Evolutionary conservation across 2,797 vertebrate species (phyloP), one percentile per base, ranked within the genome.

Genomic region (Xenentodon cancila): DNA sequence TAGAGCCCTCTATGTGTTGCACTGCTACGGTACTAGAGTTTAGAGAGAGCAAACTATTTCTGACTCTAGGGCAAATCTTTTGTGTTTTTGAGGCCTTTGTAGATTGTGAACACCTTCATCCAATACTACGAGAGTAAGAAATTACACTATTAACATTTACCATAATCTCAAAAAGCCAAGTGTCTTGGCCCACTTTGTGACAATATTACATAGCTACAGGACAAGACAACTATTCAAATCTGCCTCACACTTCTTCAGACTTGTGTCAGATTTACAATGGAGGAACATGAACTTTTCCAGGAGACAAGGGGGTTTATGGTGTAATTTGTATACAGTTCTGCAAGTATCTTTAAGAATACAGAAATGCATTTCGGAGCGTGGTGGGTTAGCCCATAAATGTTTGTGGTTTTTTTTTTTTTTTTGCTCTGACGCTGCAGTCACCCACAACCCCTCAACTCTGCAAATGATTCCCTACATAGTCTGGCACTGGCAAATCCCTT

Each of bases 401-500:
- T 77, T 90, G 86, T 58, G 81, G 89, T 48, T 16, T 16, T 18
- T 21, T 47, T 20, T 43, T 55, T 43, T 77, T 85, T 88, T 85
- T 59, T 50, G 53, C 79, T 80, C 79, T 77, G 71, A 79, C 79
- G 56, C 19, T 74, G 77, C 73, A 84, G 75, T 70, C 78, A 80
- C 53, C 71, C 71, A 79, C 73, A 72, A 81, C 64, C 59, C 82
- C 75, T 66, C 42, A 68, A 79, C 79, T 85, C 76, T 61, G 42
- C 68, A 77, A 71, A 79, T 77, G 71, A 85, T 86, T 88, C 56
- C 77, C 81, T 82, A 67, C 77, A 69, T 54, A 42, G 71, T 75
- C 71, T 80, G 68, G 81, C 66, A 68, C 59, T 40, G 71, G 72
- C 46, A 69, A 74, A 69, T 66, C 77, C 50, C 70, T 73, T 71